Conservation (phyloP, 1,140 invertebrate species). For the Penaeus chinensis region DNA sequence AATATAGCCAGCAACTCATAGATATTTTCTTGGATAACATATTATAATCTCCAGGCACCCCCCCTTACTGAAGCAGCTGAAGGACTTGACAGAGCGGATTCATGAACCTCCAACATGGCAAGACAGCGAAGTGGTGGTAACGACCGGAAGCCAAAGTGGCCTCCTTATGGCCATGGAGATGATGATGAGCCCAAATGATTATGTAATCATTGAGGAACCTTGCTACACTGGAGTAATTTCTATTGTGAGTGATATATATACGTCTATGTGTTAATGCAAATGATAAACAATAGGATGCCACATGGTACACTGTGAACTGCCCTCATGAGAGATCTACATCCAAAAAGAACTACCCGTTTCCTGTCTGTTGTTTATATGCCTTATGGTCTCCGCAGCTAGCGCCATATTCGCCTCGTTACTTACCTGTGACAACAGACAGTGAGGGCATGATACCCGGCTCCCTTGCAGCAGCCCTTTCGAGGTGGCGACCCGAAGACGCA, state of each 20-base stretch:
- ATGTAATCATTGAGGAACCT: neutral
- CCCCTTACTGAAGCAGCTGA: neutral
- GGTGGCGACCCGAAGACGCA: neutral
- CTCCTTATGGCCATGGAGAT: slow-evolving; percentile 1
- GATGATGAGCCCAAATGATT: slow-evolving; percentile 9
- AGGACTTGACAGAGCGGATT: neutral
- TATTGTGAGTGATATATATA: neutral
- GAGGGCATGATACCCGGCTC: neutral
- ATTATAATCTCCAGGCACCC: neutral
- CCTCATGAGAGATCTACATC: neutral
- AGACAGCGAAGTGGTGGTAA: neutral
- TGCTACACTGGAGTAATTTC: neutral
- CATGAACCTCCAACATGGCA: neutral
- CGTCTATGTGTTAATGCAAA: neutral
- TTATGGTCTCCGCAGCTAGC: neutral
- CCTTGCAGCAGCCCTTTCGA: neutral
- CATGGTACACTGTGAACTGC: neutral
- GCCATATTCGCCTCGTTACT: neutral
- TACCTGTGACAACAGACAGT: neutral
- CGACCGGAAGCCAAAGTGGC: neutral
- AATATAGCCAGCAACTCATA: neutral
- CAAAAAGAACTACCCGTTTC: neutral
- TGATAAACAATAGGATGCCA: neutral
- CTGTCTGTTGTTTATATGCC: no score
- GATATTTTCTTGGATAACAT: neutral